A percentile compares a stretch with the other conserved stretches of the same genome.
Evolutionary conservation across 2,888 invertebrate genomes (phyloP).

Genomic region (Trichopoda pennipes): DNA sequence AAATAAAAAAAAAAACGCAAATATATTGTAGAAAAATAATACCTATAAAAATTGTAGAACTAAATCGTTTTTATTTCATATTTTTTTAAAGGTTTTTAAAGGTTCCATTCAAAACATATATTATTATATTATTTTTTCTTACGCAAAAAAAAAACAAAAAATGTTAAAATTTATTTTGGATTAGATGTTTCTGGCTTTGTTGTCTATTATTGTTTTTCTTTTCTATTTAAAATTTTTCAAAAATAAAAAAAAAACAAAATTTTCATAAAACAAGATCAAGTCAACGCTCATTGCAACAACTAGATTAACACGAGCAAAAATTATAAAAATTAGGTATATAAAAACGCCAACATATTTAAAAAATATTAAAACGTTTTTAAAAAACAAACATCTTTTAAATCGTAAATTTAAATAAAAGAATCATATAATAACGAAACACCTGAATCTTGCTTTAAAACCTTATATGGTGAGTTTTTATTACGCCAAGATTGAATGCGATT

Average conservation of each 20-base stretch:
- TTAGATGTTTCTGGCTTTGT: slow-evolving; percentile 26
- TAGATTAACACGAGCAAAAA: slow-evolving; percentile 28
- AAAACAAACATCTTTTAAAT: slow-evolving; percentile 62
- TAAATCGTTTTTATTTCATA: slow-evolving; percentile 1
- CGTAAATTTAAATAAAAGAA: slow-evolving; percentile 64
- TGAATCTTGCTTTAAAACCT: background rate
- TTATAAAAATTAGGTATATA: slow-evolving; percentile 59
- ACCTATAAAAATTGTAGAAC: slow-evolving; percentile 42
- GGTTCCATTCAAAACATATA: slow-evolving; percentile 47
- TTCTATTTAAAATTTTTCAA: slow-evolving; percentile 11
- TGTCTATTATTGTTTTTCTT: slow-evolving; percentile 22
- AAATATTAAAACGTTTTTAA: slow-evolving; percentile 67
- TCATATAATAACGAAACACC: slow-evolving; percentile 42
- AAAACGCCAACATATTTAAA: slow-evolving; percentile 68
- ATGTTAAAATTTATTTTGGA: slow-evolving; percentile 28
- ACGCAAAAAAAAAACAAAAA: background rate
- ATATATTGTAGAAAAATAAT: slow-evolving; percentile 43
- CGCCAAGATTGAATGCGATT: too few species aligned
- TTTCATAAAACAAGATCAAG: slow-evolving; percentile 43
- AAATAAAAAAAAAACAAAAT: slow-evolving; percentile 32
- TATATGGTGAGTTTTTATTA: slow-evolving; percentile 30
- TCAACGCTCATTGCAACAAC: slow-evolving; percentile 53
- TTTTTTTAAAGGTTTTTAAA: slow-evolving; percentile 8
- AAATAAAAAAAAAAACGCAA: slow-evolving; percentile 44
- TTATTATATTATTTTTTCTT: slow-evolving; percentile 25